Conservation (phyloP, 2,888 invertebrate species). For the Nowickia ferox region DNA sequence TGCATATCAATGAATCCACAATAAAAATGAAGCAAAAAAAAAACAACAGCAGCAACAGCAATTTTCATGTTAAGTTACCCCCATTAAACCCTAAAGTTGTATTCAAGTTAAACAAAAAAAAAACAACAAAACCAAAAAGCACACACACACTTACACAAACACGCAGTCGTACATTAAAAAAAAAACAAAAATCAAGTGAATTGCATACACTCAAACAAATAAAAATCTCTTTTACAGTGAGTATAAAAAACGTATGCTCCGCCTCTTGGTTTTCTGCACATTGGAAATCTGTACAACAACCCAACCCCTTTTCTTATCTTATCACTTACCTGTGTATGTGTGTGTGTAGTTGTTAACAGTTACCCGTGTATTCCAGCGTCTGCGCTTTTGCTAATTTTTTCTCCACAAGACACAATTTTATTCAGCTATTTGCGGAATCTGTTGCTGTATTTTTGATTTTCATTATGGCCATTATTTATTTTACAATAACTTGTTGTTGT, state of each 20-base stretch:
- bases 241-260: constrained; percentile 45
- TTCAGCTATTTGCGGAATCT: constrained; percentile 65
- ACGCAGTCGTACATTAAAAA: not conserved
- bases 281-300: constrained; percentile 61
- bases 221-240: constrained; percentile 28
- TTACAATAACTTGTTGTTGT: constrained; percentile 3
- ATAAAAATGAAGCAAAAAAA: constrained; percentile 37
- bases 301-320: constrained; percentile 68
- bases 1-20: constrained; percentile 48
- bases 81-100: constrained; percentile 62
- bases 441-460: constrained; percentile 25
- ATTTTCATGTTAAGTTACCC: constrained; percentile 65
- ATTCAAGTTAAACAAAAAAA: constrained; percentile 29
- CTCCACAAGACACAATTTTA: not conserved
- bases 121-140: constrained; percentile 17
- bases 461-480: constrained; percentile 40
- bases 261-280: constrained; percentile 54
- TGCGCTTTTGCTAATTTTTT: constrained; percentile 26
- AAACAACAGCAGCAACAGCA: constrained; percentile 39
- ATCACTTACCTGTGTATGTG: constrained; percentile 30
- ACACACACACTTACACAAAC: constrained; percentile 19
- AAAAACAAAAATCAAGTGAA: constrained; percentile 14
- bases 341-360: constrained; percentile 16
- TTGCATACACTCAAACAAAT: constrained; percentile 9
- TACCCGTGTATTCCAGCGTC: constrained; percentile 48